Evolutionary conservation across 2,797 vertebrate genomes (phyloP).

Genomic region (Coreius guichenoti): DNA sequence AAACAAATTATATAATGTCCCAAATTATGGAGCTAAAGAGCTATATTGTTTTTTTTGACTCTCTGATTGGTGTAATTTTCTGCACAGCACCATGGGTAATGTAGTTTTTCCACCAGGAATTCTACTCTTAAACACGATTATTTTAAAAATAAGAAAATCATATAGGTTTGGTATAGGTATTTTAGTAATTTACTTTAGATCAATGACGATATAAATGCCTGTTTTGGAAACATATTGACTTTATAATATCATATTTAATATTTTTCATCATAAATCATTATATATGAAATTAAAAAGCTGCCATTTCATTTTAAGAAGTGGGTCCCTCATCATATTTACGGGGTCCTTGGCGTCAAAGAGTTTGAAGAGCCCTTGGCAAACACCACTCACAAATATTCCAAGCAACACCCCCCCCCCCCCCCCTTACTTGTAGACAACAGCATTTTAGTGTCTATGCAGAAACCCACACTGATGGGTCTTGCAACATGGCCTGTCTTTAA

Average conservation of each 20-base stretch:
- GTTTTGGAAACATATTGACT: not conserved
- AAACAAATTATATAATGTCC: no score
- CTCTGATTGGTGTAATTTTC: no score
- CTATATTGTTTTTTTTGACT: no score
- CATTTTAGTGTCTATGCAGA: not conserved
- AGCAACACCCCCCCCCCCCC: not conserved
- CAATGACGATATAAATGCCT: not conserved
- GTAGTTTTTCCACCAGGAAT: no score
- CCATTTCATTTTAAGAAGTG: not conserved
- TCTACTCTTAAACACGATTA: no score
- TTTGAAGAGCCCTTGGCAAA: not conserved
- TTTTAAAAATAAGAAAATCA: no score
- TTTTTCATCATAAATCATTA: no score
- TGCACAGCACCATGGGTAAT: no score
- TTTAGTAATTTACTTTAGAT: not conserved
- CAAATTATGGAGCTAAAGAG: no score
- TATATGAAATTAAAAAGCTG: no score
- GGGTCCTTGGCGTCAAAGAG: not conserved
- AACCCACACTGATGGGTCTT: conserved; percentile 11
- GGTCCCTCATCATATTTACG: not conserved
- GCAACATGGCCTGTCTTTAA: conserved; percentile 37
- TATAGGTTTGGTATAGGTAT: no score
- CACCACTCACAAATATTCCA: not conserved
- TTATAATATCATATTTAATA: no score
- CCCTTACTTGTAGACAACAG: not conserved